phyloP scores from a whole-genome alignment of 2,113 vertebrate genomes.

The Tetrax tetrax region DNA sequence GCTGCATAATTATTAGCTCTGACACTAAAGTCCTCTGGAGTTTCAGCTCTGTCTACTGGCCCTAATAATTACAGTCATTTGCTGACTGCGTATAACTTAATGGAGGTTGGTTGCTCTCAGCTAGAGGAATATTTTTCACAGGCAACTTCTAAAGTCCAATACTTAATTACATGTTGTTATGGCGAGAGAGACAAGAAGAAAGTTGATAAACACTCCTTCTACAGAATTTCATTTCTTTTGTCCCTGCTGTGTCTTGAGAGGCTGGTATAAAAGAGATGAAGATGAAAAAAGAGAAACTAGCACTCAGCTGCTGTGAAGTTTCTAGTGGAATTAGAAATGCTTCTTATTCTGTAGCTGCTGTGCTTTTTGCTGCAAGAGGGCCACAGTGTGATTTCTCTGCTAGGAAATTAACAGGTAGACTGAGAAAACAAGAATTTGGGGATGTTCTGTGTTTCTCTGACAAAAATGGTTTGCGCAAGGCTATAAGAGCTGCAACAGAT shows the following conservation, averaged over 20 bases:
- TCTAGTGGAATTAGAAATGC: not conserved
- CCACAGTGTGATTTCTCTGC: not conserved
- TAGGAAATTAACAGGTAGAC: not conserved
- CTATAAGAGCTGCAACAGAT: not conserved
- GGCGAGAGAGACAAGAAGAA: slow-evolving; percentile 26
- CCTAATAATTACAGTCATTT: slow-evolving; percentile 68
- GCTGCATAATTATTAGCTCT: slow-evolving; percentile 68
- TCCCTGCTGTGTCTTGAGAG: slow-evolving; percentile 20
- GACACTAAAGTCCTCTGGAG: slow-evolving; percentile 64
- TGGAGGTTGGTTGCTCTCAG: slow-evolving; percentile 44
- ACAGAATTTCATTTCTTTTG: slow-evolving; percentile 16
- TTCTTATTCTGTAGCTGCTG: not conserved
- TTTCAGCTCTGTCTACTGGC: slow-evolving; percentile 59
- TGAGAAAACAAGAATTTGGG: not conserved
- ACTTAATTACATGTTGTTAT: slow-evolving; percentile 22
- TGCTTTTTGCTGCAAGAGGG: slow-evolving; percentile 10
- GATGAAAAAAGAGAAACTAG: slow-evolving; percentile 1
- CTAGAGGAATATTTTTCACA: slow-evolving; percentile 35
- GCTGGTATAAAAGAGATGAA: not conserved
- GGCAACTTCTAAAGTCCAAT: slow-evolving; percentile 52
- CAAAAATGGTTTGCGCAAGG: not conserved
- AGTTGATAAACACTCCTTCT: slow-evolving; percentile 44
- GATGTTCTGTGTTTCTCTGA: not conserved
- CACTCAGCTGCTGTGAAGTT: not conserved
- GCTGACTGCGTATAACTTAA: slow-evolving; percentile 56